These are phyloP conservation scores for Chaetorhynchus papuensis DNA, from an alignment of 2,113 vertebrate genomes.

Conservation along the genomic window DNA sequence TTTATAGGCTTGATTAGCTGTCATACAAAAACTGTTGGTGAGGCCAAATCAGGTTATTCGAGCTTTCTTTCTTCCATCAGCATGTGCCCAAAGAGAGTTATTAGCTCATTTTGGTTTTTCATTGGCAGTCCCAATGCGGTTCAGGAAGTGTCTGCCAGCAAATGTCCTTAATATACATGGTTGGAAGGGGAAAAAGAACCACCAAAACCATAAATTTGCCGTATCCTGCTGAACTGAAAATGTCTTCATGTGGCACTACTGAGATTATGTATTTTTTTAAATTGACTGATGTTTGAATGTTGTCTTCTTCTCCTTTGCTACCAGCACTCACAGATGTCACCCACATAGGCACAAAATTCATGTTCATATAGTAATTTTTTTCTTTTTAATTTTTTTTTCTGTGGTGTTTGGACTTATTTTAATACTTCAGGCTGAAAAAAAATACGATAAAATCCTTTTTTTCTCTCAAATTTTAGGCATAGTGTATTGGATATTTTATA, in stretches of 20 bases:
- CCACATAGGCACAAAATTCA: neutral
- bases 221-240: neutral
- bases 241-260: neutral
- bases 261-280: neutral
- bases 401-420: neutral
- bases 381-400: neutral
- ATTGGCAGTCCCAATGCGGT: neutral
- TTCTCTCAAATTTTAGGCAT: neutral
- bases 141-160: slow-evolving; percentile 17
- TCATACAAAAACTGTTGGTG: neutral
- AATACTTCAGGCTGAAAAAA: neutral
- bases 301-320: neutral
- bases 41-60: slow-evolving; percentile 34
- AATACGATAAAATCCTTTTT: neutral
- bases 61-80: slow-evolving; percentile 12
- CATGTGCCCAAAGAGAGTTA: slow-evolving; percentile 52
- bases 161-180: neutral
- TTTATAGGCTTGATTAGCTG: slow-evolving; percentile 27
- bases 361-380: neutral
- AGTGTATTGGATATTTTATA: neutral
- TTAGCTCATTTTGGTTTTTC: slow-evolving; percentile 48
- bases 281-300: neutral
- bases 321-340: neutral
- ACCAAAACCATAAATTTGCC: neutral
- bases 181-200: neutral